Conservation (phyloP, 2,888 invertebrate genomes). For the Chloroclysta siterata region DNA sequence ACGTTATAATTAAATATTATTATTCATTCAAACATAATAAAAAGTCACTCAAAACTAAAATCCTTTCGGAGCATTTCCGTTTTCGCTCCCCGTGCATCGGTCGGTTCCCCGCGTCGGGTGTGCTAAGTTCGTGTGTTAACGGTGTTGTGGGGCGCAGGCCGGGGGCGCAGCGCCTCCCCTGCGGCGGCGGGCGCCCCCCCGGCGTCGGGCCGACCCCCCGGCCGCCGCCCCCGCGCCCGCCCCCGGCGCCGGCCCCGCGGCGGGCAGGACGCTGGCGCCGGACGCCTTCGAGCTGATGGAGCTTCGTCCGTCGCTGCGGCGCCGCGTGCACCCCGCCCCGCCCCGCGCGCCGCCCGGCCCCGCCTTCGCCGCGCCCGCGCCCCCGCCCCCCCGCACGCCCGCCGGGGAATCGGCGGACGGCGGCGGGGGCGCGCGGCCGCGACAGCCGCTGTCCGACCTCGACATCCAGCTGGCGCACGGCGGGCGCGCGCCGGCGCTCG, state of each 20-base stretch:
- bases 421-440: constrained; percentile 16
- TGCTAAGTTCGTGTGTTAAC: constrained; percentile 32
- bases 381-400: constrained; percentile 44
- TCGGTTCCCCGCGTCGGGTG: constrained; percentile 6
- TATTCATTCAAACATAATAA: neutral
- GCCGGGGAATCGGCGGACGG: constrained; percentile 26
- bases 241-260: constrained; percentile 25
- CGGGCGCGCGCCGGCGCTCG: constrained; percentile 18
- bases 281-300: neutral
- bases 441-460: constrained; percentile 52
- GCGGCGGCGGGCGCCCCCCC: too few relatives aligned
- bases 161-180: constrained; percentile 34
- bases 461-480: constrained; percentile 58
- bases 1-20: neutral
- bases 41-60: neutral
- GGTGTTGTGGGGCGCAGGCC: constrained; percentile 45
- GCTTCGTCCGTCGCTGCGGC: neutral
- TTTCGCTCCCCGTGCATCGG: neutral
- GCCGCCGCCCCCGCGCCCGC: constrained; percentile 29
- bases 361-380: constrained; percentile 40
- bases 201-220: constrained; percentile 20
- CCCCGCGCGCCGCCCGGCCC: constrained; percentile 33
- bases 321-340: constrained; percentile 30
- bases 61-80: neutral
- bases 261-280: too few relatives aligned